phyloP scores from a whole-genome alignment of 2,888 invertebrate genomes.

The Shargacucullia verbasci region DNA sequence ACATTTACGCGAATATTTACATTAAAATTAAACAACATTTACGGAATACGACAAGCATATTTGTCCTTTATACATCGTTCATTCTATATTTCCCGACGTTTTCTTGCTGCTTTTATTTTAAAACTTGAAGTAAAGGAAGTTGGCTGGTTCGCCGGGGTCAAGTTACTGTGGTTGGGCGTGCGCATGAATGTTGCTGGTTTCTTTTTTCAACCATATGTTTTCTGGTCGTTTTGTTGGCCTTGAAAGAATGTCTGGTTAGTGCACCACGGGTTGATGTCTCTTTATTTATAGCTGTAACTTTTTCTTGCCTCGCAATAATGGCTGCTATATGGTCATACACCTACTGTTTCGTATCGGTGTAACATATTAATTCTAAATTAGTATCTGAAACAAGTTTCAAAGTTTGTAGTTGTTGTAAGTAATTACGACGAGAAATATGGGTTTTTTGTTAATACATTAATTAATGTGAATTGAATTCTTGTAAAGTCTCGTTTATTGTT shows the following conservation, averaged over 20 bases:
- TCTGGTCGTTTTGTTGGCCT: constrained; percentile 85
- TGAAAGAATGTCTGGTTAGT: constrained; percentile 83
- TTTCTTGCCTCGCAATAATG: constrained; percentile 54
- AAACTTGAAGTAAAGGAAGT: constrained; percentile 73
- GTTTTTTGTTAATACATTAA: constrained; percentile 14
- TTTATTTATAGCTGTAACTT: constrained; percentile 76
- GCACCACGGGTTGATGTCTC: constrained; percentile 75
- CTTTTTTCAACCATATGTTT: constrained; percentile 86
- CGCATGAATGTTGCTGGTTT: constrained; percentile 71
- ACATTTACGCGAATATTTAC: constrained; percentile 23
- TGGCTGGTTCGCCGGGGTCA: constrained; percentile 68
- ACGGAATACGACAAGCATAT: constrained; percentile 14
- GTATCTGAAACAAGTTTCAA: constrained; percentile 18
- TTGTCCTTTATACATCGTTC: constrained; percentile 14
- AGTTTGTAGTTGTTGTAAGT: background rate
- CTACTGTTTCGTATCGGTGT: constrained; percentile 24
- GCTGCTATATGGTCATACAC: constrained; percentile 42
- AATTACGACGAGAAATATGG: constrained; percentile 6
- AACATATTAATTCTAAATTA: constrained; percentile 22
- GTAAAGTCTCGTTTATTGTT: constrained; percentile 21
- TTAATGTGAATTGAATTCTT: constrained; percentile 22
- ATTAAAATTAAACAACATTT: constrained; percentile 21
- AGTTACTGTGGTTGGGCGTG: constrained; percentile 64
- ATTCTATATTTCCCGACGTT: constrained; percentile 33
- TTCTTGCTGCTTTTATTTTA: constrained; percentile 55